These are phyloP conservation scores for Ciconia nigra DNA, from an alignment of 2,797 vertebrate species.

Conservation along the genomic window DNA sequence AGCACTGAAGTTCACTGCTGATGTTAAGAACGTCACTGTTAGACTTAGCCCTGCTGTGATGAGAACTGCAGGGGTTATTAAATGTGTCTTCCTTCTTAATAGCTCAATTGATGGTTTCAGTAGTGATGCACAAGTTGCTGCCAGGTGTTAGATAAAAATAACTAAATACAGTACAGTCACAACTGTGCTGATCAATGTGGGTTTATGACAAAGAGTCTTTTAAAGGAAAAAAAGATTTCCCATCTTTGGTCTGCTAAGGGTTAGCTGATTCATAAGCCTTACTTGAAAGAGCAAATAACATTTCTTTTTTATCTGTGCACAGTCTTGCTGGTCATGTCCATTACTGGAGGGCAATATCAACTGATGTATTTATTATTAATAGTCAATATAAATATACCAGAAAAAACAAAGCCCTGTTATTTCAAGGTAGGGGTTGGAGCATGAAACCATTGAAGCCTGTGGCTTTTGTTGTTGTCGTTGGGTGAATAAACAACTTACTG, in stretches of 20 bases:
- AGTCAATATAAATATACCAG: background rate
- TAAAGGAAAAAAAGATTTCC: background rate
- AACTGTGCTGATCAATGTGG: conserved; percentile 25
- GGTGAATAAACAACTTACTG: background rate
- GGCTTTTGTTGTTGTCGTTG: background rate
- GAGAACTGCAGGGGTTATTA: conserved; percentile 24
- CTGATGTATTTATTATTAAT: background rate
- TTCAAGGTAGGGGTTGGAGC: background rate
- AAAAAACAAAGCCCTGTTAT: background rate
- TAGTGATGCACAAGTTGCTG: conserved; percentile 37
- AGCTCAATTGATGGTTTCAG: conserved; percentile 36
- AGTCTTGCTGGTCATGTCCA: background rate
- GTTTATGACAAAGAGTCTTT: background rate
- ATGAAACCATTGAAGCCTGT: background rate
- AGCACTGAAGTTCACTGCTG: background rate
- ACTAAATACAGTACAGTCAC: conserved; percentile 11
- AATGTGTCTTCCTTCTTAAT: conserved; percentile 40
- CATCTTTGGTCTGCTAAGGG: background rate
- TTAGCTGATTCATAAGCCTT: background rate
- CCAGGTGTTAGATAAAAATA: conserved; percentile 43
- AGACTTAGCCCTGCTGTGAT: background rate
- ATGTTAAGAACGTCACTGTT: background rate
- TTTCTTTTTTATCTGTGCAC: background rate
- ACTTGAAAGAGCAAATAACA: background rate
- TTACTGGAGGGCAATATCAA: background rate